Evolutionary conservation across 2,888 invertebrate species (phyloP).

Genomic region (Temnothorax ravouxi): DNA sequence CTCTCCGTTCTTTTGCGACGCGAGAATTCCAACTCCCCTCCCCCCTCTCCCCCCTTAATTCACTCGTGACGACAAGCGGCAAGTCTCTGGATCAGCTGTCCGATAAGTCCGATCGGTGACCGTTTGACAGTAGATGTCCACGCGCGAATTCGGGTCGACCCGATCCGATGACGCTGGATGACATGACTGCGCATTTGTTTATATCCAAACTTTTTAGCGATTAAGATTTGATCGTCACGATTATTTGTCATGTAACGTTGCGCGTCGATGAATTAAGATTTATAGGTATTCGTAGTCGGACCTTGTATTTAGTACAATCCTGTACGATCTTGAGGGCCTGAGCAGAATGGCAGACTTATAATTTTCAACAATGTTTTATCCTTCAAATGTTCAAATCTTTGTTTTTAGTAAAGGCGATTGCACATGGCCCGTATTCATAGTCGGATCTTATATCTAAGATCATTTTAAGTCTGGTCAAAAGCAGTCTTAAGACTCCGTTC

Average conservation of each 20-base stretch:
- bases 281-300: too few species aligned
- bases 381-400: too few species aligned
- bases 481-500: too few species aligned
- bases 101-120: background rate
- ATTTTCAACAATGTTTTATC: too few species aligned
- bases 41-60: too few species aligned
- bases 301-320: too few species aligned
- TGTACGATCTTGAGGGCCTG: too few species aligned
- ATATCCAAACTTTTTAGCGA: background rate
- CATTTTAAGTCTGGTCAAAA: too few species aligned
- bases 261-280: background rate
- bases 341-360: too few species aligned
- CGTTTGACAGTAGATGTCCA: background rate
- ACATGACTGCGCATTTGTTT: slow-evolving; percentile 4
- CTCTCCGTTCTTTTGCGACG: background rate
- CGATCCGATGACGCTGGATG: background rate
- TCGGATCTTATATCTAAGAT: too few species aligned
- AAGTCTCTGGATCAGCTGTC: background rate
- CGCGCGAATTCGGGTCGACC: background rate
- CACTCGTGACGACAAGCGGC: background rate
- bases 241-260: background rate
- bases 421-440: too few species aligned
- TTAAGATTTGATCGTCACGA: background rate
- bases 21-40: background rate
- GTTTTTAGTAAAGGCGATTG: too few species aligned